Evolutionary conservation across 2,888 invertebrate genomes (phyloP).

Genomic region (Scaptomyza caliginosa): DNA sequence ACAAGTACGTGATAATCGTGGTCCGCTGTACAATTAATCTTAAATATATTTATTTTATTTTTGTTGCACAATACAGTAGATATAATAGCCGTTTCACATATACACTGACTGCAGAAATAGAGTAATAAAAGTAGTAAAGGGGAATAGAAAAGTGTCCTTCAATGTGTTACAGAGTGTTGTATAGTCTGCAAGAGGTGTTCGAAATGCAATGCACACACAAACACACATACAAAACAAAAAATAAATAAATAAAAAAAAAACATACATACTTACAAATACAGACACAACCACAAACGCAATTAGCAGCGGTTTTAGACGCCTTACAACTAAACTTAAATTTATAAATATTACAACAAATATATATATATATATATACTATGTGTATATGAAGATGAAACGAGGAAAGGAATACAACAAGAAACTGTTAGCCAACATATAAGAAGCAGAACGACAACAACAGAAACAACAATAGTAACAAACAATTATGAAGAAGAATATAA

Average conservation of each 20-base stretch:
- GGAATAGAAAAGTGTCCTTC: not conserved
- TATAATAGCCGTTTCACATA: no score
- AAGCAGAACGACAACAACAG: slow-evolving; percentile 31
- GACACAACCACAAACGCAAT: slow-evolving; percentile 51
- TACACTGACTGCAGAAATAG: no score
- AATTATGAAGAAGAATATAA: slow-evolving; percentile 10
- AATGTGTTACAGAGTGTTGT: not conserved
- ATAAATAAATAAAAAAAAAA: no score
- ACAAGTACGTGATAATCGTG: not conserved
- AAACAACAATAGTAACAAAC: slow-evolving; percentile 35
- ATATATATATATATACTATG: slow-evolving; percentile 24
- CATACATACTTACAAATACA: slow-evolving; percentile 11
- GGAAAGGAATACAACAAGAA: slow-evolving; percentile 9
- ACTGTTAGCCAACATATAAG: slow-evolving; percentile 24
- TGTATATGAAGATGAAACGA: slow-evolving; percentile 35
- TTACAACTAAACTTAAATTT: slow-evolving; percentile 58
- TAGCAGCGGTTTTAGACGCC: slow-evolving; percentile 74
- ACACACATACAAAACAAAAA: slow-evolving; percentile 19
- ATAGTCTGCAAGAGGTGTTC: slow-evolving; percentile 21
- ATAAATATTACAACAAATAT: slow-evolving; percentile 31
- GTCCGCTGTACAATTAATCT: not conserved
- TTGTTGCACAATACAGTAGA: not conserved
- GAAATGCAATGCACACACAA: slow-evolving; percentile 58
- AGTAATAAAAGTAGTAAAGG: no score
- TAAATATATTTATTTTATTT: not conserved